These are phyloP conservation scores for Onthophagus sagittarius DNA, from an alignment of 2,888 invertebrate species.

Conservation along the genomic window DNA sequence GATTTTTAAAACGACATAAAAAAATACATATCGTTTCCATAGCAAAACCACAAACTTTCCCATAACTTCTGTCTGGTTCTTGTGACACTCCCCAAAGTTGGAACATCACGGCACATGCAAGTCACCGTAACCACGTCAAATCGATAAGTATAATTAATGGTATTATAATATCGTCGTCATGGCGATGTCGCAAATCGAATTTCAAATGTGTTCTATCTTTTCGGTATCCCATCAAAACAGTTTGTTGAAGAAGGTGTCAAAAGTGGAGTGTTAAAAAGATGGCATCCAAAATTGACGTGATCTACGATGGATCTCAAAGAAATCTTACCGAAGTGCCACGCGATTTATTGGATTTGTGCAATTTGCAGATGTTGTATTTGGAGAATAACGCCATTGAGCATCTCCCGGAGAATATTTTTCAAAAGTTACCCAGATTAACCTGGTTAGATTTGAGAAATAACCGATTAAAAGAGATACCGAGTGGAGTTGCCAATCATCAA, in stretches of 20 bases:
- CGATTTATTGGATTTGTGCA: conserved; percentile 39
- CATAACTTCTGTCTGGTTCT: background rate
- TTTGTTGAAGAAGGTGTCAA: background rate
- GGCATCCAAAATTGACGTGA: conserved; percentile 41
- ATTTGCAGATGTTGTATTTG: conserved; percentile 53
- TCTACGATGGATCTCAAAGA: conserved; percentile 43
- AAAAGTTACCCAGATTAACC: conserved; percentile 52
- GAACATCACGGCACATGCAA: background rate
- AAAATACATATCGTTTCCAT: background rate
- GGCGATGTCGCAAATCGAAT: background rate
- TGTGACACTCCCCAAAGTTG: background rate
- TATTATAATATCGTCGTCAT: background rate
- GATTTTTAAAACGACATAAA: too few relatives aligned
- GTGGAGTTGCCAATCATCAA: conserved; percentile 55
- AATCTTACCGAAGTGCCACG: conserved; percentile 39
- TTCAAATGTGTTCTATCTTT: background rate
- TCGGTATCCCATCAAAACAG: background rate
- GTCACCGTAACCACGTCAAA: background rate
- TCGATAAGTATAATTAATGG: background rate
- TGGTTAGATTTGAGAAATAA: conserved; percentile 67
- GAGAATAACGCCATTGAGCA: conserved; percentile 54
- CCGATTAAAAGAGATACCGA: conserved; percentile 54
- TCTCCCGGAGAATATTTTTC: conserved; percentile 59
- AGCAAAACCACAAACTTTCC: background rate
- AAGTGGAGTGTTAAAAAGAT: conserved; percentile 8